These are phyloP conservation scores for Rhopalosiphum nymphaeae DNA, from an alignment of 2,888 invertebrate genomes.

Conservation along the genomic window DNA sequence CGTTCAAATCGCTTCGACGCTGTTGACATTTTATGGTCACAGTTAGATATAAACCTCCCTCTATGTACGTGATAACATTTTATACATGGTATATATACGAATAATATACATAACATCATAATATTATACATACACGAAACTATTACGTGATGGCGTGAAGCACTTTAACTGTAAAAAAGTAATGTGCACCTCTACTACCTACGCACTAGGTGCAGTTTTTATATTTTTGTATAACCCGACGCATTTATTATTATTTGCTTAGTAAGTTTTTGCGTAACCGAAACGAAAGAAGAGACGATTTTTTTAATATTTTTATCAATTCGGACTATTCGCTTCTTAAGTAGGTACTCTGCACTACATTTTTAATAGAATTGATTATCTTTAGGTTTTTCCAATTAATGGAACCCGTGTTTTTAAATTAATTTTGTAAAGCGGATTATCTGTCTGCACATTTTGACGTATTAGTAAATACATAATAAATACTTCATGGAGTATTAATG, in stretches of 20 bases:
- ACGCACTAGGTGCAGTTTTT: background rate
- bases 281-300: background rate
- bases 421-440: background rate
- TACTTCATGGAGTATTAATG: background rate
- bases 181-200: background rate
- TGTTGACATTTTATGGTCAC: constrained; percentile 13
- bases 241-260: background rate
- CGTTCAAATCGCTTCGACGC: constrained; percentile 13
- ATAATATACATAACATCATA: background rate
- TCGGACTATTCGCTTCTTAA: background rate
- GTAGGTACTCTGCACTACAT: background rate
- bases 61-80: background rate
- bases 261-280: background rate
- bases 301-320: background rate
- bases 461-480: background rate
- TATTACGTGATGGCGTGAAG: background rate
- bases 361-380: background rate
- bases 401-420: background rate
- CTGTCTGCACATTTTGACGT: background rate
- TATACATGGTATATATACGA: background rate
- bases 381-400: background rate
- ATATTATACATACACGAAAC: background rate
- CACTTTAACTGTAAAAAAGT: background rate
- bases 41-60: background rate
- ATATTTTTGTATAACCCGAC: background rate